These are phyloP conservation scores for Eupeodes luniger DNA, from an alignment of 2,888 invertebrate genomes.

Conservation along the genomic window DNA sequence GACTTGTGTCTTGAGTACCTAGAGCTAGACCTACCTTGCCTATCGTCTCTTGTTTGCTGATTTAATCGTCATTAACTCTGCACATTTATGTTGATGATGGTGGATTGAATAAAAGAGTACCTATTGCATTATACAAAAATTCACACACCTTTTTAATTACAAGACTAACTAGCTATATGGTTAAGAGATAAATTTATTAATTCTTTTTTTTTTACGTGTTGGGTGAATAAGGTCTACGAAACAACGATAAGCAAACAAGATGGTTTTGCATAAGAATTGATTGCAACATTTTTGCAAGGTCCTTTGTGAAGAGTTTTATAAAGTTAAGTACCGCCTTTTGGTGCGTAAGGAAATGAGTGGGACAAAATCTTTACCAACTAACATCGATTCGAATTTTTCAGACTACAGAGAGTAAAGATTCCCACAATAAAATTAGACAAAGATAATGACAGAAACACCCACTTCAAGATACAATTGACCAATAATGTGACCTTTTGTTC, in stretches of 20 bases:
- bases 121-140: conserved; percentile 36
- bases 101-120: background rate
- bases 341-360: no score
- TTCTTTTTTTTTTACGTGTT: conserved; percentile 34
- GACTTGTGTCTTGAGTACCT: no score
- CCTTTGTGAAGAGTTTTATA: background rate
- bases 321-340: no score
- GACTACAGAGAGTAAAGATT: background rate
- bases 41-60: conserved; percentile 12
- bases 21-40: no score
- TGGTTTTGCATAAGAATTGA: background rate
- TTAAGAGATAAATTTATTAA: conserved; percentile 33
- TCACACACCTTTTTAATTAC: conserved; percentile 66
- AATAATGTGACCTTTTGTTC: background rate
- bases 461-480: background rate
- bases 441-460: background rate
- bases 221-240: conserved; percentile 56
- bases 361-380: no score
- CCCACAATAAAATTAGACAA: background rate
- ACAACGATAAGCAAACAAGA: background rate
- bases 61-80: conserved; percentile 43
- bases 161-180: conserved; percentile 26
- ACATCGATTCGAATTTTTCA: no score
- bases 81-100: conserved; percentile 1
- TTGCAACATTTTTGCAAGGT: background rate